Base-by-base conservation (phyloP, 2,113 vertebrate species). In the Pyrgilauda ruficollis region DNA sequence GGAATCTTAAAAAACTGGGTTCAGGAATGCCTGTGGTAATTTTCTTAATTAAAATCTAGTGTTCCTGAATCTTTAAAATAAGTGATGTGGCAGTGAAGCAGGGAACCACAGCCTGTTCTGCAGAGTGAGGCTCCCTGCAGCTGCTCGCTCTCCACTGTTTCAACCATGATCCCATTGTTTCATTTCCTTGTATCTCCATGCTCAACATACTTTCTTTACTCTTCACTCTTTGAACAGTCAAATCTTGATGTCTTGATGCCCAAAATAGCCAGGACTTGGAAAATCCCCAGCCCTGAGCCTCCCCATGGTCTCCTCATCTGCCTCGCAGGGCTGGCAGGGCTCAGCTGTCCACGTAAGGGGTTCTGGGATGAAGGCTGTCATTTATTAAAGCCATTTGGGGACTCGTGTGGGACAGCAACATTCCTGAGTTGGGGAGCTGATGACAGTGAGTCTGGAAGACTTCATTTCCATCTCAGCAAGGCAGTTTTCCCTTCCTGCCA, bases 341-440 rank as follows among this genome's bases (percentile, higher is more conserved):
- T 94, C 81, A 16, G 66, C 78, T 94, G 43, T 2, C 94, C 93
- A 28, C 90, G 89, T 74, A 94, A 95, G 59, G 94, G 87, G 2
- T 47, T 47, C 0, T 3, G 68, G 87, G 83, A 85, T 77, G 87
- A 93, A 80, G 79, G 43, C 69, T 95, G 87, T 79, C 77, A 19
- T 73, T 97, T 86, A 93, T 97, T 96, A 93, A 91, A 96, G 79
- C 87, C 87, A n/a, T 76, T 26, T 87, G 94, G 77, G 84, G 64
- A 63, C 49, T 79, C 0, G 1, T 93, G 90, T 86, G 73, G 20
- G 74, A 64, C 62, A 61, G 23, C 67, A 72, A 84, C 85, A 61
- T 96, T 94, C 75, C 76, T 88, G 73, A 94, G 63, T 9, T 63
- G 76, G 56, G 84, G 68, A 95, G 64, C 64, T 6, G 64, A 86